Percentiles rank a stretch among this genome's conserved stretches.
Evolutionary conservation across 1,140 invertebrate genomes (phyloP).

Genomic region (Portunus trituberculatus): DNA sequence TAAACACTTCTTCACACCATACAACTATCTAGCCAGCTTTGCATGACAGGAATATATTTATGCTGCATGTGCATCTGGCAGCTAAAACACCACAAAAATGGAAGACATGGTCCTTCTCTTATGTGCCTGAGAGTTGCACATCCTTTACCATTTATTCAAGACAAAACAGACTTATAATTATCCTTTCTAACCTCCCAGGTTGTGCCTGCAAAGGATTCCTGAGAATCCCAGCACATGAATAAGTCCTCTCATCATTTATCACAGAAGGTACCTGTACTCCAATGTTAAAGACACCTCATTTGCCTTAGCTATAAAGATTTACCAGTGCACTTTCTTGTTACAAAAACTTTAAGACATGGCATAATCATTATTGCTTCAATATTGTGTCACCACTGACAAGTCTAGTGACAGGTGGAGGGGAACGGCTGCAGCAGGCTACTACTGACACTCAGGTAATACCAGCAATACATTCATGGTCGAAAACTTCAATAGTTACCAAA

Average conservation of each 20-base stretch:
- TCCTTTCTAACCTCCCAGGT: not conserved
- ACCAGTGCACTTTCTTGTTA: not conserved
- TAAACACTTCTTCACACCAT: not conserved
- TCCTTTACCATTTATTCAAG: too few relatives aligned
- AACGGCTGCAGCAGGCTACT: not conserved
- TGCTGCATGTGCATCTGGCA: too few relatives aligned
- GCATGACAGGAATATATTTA: too few relatives aligned
- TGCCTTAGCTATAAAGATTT: not conserved
- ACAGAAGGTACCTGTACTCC: not conserved
- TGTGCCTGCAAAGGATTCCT: not conserved
- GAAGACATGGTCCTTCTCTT: constrained; percentile 2
- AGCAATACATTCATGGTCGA: not conserved
- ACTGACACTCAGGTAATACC: not conserved
- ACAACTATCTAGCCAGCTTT: not conserved
- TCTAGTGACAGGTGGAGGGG: too few relatives aligned
- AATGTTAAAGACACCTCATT: not conserved
- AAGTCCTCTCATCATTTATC: not conserved
- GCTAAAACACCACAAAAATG: not conserved
- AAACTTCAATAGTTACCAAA: not conserved
- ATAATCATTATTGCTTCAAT: not conserved
- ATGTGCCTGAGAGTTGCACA: not conserved
- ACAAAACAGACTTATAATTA: too few relatives aligned
- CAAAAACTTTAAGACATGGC: not conserved
- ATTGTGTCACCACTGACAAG: not conserved
- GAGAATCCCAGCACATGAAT: too few relatives aligned